Evolutionary conservation across 2,113 vertebrate species (phyloP), one percentile per base, ranked within the genome.

Genomic region (Parus major): DNA sequence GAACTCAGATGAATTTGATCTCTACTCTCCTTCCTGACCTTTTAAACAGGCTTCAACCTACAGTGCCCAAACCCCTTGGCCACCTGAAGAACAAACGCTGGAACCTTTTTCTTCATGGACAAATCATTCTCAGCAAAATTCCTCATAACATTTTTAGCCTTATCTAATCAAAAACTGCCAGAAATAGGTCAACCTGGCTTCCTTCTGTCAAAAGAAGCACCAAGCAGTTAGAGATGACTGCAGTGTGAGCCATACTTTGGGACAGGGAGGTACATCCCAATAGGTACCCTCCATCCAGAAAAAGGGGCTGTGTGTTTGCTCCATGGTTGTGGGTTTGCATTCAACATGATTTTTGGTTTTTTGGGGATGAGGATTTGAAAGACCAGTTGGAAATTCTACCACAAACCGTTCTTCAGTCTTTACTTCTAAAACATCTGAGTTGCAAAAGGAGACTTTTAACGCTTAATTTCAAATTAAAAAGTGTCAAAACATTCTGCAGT

Each of bases 131-230:
- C 78, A 88, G 75, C 8, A 28, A 72, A 69, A 23, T 50, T 65
- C 16, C 36, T 88, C 10, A 3, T 70, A 65, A 75, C 6, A 15
- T 86, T 94, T 93, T 70, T 73, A 92, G 72, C 60, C 20, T 82
- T 12, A 17, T 87, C 61, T 90, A 78, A 72, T 93, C 84, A 84
- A 84, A 92, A 94, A 44, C 57, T 82, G 46, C 79, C 53, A 89
- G 93, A 96, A 94, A 89, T 82, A 90, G 78, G 75, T 90, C 79
- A 79, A 1, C 85, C 87, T 90, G 69, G 13, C 75, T 91, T 87
- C 39, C 10, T 82, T 24, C 53, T 87, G 41, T 84, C 82, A 71
- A 68, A 91, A 84, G 72, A 57, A 89, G 42, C 52, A 75, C 21
- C 21, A 29, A n/a, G 56, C 69, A 59, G 28, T 61, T 80, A n/a